Conservation (phyloP, 2,888 invertebrate species). For the Drosophila infuscata region DNA sequence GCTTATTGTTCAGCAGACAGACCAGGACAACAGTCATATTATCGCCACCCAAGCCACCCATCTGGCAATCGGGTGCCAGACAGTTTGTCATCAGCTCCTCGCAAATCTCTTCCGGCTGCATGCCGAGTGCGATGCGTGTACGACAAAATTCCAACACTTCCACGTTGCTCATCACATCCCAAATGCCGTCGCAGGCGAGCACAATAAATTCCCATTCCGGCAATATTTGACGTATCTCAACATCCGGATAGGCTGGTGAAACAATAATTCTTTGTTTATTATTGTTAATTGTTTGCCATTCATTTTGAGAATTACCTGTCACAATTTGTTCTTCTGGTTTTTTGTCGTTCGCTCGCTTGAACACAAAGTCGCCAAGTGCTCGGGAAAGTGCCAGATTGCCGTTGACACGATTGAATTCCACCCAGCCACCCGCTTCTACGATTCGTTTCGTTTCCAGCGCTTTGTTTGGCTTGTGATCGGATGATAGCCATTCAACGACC, state of each 20-base stretch:
- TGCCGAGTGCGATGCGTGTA: conserved; percentile 91
- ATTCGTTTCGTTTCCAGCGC: conserved; percentile 95
- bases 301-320: conserved; percentile 89
- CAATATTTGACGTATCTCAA: conserved; percentile 91
- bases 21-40: conserved; percentile 99
- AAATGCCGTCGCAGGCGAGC: conserved; percentile 99
- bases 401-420: conserved; percentile 98
- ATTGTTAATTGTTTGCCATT: conserved; percentile 4
- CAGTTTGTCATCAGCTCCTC: conserved; percentile 98
- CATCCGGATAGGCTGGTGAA: conserved; percentile 94
- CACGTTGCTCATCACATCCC: conserved; percentile 98
- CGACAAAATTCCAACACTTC: conserved; percentile 97
- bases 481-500: conserved; percentile 89
- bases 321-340: conserved; percentile 98
- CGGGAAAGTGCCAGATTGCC: conserved; percentile 98
- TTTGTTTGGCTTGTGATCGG: conserved; percentile 98
- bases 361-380: conserved; percentile 98
- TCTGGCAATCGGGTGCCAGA: conserved; percentile 98
- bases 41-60: conserved; percentile 98
- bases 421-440: conserved; percentile 97
- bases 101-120: conserved; percentile 97
- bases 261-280: conserved; percentile 24
- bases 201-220: conserved; percentile 98
- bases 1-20: conserved; percentile 87
- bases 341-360: conserved; percentile 94